Conservation (phyloP, 2,888 invertebrate species). For the Amblyjoppa proteus region DNA sequence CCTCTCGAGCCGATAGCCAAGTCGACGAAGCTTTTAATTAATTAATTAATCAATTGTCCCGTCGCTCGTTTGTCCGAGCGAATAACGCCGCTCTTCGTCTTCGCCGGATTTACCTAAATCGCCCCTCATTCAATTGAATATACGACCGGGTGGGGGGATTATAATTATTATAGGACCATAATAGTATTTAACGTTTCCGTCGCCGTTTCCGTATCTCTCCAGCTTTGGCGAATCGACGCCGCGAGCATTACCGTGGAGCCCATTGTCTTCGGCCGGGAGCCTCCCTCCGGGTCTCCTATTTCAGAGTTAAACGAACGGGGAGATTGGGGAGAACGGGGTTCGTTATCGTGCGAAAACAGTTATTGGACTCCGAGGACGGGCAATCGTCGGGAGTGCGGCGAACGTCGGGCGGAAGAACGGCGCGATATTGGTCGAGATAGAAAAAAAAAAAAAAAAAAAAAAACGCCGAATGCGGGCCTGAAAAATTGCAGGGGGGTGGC, state of each 20-base stretch:
- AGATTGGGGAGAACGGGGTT: conserved; percentile 14
- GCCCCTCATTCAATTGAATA: conserved; percentile 14
- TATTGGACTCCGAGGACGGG: conserved; percentile 43
- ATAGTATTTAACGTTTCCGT: conserved; percentile 13
- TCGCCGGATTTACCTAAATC: conserved; percentile 1
- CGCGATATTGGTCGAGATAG: background rate
- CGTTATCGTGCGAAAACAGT: conserved; percentile 67
- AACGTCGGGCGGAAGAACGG: conserved; percentile 33
- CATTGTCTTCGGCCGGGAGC: conserved; percentile 27
- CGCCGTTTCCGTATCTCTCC: background rate
- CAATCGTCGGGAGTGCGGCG: conserved; percentile 25
- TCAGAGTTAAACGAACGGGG: background rate
- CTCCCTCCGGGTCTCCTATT: background rate
- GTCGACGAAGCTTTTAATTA: background rate
- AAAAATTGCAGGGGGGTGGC: background rate
- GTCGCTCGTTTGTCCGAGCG: conserved; percentile 26
- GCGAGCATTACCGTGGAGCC: conserved; percentile 14
- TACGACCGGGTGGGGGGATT: background rate
- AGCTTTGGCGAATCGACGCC: conserved; percentile 23
- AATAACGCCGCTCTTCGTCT: background rate
- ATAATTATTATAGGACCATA: conserved; percentile 24
- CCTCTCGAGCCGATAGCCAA: background rate
- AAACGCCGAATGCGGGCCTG: background rate
- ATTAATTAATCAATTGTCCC: conserved; percentile 40
- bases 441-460: background rate